These are phyloP conservation scores for Trichopria drosophilae DNA, from an alignment of 2,888 invertebrate genomes.

Conservation along the genomic window DNA sequence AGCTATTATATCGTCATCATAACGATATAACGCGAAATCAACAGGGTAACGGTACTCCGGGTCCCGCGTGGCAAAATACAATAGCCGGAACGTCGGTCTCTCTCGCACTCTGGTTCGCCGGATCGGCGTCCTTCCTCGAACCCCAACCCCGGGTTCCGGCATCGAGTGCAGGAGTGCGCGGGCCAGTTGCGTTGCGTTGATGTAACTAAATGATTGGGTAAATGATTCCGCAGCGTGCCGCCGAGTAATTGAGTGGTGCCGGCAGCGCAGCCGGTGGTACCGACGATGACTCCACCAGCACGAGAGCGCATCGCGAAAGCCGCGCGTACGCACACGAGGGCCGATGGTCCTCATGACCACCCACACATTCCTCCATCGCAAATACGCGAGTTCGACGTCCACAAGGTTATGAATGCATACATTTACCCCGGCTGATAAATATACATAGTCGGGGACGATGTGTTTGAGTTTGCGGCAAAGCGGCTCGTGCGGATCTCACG, in stretches of 20 bases:
- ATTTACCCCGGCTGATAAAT: too few species aligned
- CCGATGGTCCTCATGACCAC: background rate
- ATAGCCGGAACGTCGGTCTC: conserved; percentile 39
- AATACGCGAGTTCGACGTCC: too few species aligned
- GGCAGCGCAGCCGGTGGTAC: conserved; percentile 37
- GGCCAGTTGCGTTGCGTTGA: conserved; percentile 52
- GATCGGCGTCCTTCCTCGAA: too few species aligned
- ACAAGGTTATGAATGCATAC: too few species aligned
- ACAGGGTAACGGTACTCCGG: conserved; percentile 51
- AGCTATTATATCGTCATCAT: conserved; percentile 58
- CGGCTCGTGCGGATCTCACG: conserved; percentile 31
- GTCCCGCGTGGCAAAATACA: conserved; percentile 53
- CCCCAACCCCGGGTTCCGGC: conserved; percentile 4
- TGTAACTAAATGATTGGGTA: conserved; percentile 60
- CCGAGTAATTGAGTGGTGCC: conserved; percentile 58
- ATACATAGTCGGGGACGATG: background rate
- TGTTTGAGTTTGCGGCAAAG: conserved; percentile 29
- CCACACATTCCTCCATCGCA: background rate
- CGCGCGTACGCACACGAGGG: conserved; percentile 26
- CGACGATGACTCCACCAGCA: conserved; percentile 23
- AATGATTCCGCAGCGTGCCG: conserved; percentile 58
- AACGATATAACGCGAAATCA: conserved; percentile 57
- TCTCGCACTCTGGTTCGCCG: conserved; percentile 22
- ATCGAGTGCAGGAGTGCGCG: conserved; percentile 40
- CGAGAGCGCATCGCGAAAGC: conserved; percentile 3